Conservation (phyloP, 2,797 vertebrate species). For the Dendrocincla tyrannina region DNA sequence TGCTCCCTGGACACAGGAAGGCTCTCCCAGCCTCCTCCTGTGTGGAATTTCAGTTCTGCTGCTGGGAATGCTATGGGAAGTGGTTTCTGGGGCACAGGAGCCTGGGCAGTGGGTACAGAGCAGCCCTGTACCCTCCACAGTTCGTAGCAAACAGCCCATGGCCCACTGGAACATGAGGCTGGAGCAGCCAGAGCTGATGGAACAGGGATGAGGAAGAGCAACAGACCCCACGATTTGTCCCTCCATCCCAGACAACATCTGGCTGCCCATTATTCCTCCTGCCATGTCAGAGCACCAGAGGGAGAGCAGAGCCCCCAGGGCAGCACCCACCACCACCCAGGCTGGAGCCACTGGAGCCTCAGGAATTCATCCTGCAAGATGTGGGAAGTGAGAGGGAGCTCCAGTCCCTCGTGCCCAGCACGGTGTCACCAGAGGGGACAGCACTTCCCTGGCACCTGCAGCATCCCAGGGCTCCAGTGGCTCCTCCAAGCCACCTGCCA, state of each 20-base stretch:
- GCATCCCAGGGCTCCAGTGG: neutral
- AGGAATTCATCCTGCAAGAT: rapidly evolving
- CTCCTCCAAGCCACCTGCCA: neutral
- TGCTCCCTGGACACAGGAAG: neutral
- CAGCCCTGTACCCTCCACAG: neutral
- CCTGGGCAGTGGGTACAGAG: rapidly evolving
- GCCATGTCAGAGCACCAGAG: rapidly evolving
- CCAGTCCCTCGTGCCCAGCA: rapidly evolving
- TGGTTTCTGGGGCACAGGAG: neutral
- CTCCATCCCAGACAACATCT: neutral
- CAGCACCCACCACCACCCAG: neutral
- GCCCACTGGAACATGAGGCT: neutral
- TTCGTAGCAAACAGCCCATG: rapidly evolving
- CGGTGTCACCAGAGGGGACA: neutral
- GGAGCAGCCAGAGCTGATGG: neutral
- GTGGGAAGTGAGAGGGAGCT: rapidly evolving
- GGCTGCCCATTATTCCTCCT: rapidly evolving
- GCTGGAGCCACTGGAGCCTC: rapidly evolving
- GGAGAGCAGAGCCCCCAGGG: rapidly evolving
- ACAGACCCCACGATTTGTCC: too few species aligned
- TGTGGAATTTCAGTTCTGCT: neutral
- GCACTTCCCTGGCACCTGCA: rapidly evolving
- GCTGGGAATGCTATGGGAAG: neutral
- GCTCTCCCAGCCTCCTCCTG: neutral
- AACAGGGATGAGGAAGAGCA: neutral